Evolutionary conservation across 2,113 vertebrate species (phyloP), one percentile per base, ranked within the genome.

Genomic region (Ploceus nigricollis): DNA sequence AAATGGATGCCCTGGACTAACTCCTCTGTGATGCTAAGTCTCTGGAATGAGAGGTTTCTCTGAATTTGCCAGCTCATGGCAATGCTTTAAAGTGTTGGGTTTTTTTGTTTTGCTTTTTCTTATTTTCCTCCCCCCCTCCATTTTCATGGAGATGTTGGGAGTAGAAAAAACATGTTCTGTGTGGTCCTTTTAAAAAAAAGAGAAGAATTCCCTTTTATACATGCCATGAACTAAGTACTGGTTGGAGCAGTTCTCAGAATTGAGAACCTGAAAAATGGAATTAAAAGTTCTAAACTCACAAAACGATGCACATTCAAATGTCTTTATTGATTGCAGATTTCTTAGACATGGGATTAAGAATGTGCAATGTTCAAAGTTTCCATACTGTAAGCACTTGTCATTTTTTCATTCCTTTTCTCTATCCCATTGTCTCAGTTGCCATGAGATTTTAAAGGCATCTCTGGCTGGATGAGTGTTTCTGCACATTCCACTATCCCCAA

Each of bases 41-140:
- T 86, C 42, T 13, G 54, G 72, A 93, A 91, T 77, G 51, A 90
- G 88, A 81, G 25, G 33, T 88, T 91, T 58, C 51, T 54, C 64
- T 88, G 82, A 13, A 54, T 83, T 82, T 96, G 87, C 66, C 94
- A 81, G 71, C 87, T 94, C 82, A 48, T 81, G 79, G 60, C 71
- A 95, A 5, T 39, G 68, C 76, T 92, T 92, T 33, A 24, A 68
- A 78, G 47, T 57, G n/a, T 28, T 47, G 83, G 63, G 2, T 1
- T 54, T 54, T 89, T 82, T 73, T 82, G 23, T 58, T 66, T 61
- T 4, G 1, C 50, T 71, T 35, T 39, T 73, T 24, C 24, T 60
- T 79, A 11, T n/a, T 63, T 2, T 28, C 1, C 17, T 42, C 14
- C 22, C 21, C 13, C 14, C 6, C 13, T 8, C 2, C 15, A 61